These are phyloP conservation scores for Zoanthus sansibaricus DNA, from an alignment of 92 coral and sea anemone genomes.

Conservation along the genomic window DNA sequence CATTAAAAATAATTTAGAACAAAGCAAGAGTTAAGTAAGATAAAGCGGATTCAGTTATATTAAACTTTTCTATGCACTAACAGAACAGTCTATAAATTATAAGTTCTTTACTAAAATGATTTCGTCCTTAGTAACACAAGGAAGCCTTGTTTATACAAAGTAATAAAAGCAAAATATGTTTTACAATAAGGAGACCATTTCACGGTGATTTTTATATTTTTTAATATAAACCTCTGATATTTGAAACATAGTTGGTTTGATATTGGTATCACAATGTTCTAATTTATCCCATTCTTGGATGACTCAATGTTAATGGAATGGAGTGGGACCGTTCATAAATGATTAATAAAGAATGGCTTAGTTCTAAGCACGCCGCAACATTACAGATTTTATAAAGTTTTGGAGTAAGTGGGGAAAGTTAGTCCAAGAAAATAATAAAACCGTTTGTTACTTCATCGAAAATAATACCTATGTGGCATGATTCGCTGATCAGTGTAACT, in stretches of 20 bases:
- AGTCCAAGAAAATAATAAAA: neutral
- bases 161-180: neutral
- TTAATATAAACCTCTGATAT: neutral
- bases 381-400: neutral
- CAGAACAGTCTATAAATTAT: neutral
- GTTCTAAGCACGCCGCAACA: neutral
- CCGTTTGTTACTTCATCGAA: neutral
- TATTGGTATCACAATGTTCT: neutral
- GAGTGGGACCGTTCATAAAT: neutral
- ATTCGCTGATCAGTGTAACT: neutral
- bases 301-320: neutral
- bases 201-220: neutral
- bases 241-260: neutral
- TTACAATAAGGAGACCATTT: neutral
- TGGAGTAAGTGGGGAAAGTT: neutral
- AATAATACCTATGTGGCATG: neutral
- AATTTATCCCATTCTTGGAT: conserved; percentile 18
- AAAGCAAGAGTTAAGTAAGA: too few species aligned
- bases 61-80: neutral
- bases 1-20: too few species aligned
- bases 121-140: neutral
- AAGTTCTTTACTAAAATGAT: neutral
- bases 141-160: neutral
- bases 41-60: neutral
- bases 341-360: neutral